Evolutionary conservation across 1,140 invertebrate genomes (phyloP).

Genomic region (Harlomillsia oculata): DNA sequence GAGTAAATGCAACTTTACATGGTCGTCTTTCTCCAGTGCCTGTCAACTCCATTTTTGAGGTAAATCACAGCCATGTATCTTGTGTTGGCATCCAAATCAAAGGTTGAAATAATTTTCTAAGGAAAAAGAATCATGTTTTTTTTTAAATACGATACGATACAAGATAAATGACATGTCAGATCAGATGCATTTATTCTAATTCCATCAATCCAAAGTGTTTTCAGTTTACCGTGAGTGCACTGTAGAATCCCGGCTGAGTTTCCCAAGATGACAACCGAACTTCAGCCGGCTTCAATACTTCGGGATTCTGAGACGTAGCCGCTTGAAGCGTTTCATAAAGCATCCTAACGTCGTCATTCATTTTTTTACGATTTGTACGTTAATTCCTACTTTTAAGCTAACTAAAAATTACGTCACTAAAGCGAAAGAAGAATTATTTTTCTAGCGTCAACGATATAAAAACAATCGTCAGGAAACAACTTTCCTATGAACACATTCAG

Average conservation of each 20-base stretch:
- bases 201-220: too few species aligned
- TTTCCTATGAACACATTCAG: too few species aligned
- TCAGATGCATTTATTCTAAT: too few species aligned
- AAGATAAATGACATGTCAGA: not conserved
- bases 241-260: conserved; percentile 75
- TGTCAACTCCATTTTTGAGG: conserved; percentile 91
- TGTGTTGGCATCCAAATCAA: conserved; percentile 70
- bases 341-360: conserved; percentile 13
- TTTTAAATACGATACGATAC: conserved; percentile 3
- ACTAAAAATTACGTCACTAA: too few species aligned
- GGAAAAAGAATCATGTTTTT: conserved; percentile 35
- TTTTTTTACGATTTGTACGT: not conserved
- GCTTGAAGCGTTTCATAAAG: conserved; percentile 59
- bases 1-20: conserved; percentile 47
- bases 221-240: conserved; percentile 67
- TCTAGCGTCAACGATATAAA: too few species aligned
- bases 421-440: too few species aligned
- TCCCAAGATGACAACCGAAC: conserved; percentile 77
- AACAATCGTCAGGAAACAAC: too few species aligned
- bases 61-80: conserved; percentile 85
- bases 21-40: conserved; percentile 79
- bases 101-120: conserved; percentile 70
- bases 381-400: too few species aligned
- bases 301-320: conserved; percentile 74
- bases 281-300: conserved; percentile 76